A percentile compares a stretch with the other conserved stretches of the same genome.
Conservation (phyloP, 2,797 vertebrate species). For the Pitangus sulphuratus region DNA sequence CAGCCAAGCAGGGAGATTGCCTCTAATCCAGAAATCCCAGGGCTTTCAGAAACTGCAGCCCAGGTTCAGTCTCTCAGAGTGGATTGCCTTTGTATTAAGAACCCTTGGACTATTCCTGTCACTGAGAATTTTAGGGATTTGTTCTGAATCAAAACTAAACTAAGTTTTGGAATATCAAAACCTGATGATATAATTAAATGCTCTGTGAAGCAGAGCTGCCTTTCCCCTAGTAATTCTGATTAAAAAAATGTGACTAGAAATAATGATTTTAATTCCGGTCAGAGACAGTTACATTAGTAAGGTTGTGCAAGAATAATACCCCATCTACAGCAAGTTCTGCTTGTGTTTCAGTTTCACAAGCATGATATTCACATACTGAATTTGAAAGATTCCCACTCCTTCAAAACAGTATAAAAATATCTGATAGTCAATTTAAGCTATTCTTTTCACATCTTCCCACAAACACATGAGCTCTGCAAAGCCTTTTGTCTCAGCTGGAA, state of each 20-base stretch:
- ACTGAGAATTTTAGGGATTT: slow-evolving; percentile 26
- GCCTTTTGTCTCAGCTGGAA: slow-evolving; percentile 71
- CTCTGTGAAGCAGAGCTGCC: not conserved
- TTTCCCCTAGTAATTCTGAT: not conserved
- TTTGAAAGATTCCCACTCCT: slow-evolving; percentile 57
- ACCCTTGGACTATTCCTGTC: slow-evolving; percentile 1
- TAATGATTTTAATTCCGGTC: slow-evolving; percentile 25
- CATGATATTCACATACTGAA: slow-evolving; percentile 34
- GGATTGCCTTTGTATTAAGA: slow-evolving; percentile 28
- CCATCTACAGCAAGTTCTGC: slow-evolving; percentile 26
- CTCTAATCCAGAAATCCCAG: slow-evolving; percentile 59
- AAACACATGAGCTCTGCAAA: slow-evolving; percentile 46
- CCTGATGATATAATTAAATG: slow-evolving; percentile 32
- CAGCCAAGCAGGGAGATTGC: slow-evolving; percentile 52
- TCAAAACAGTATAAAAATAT: slow-evolving; percentile 65
- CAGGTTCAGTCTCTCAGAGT: not conserved
- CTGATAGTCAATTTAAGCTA: slow-evolving; percentile 70
- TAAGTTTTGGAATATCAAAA: slow-evolving; percentile 20
- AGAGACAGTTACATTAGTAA: not conserved
- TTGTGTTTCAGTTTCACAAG: slow-evolving; percentile 53
- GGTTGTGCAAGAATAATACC: not conserved
- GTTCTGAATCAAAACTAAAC: slow-evolving; percentile 32
- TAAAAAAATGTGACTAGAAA: not conserved
- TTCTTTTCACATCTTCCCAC: slow-evolving; percentile 66
- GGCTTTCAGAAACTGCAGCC: slow-evolving; percentile 26